Evolutionary conservation across 2,113 vertebrate species (phyloP).

Genomic region (Aspiorhynchus laticeps): DNA sequence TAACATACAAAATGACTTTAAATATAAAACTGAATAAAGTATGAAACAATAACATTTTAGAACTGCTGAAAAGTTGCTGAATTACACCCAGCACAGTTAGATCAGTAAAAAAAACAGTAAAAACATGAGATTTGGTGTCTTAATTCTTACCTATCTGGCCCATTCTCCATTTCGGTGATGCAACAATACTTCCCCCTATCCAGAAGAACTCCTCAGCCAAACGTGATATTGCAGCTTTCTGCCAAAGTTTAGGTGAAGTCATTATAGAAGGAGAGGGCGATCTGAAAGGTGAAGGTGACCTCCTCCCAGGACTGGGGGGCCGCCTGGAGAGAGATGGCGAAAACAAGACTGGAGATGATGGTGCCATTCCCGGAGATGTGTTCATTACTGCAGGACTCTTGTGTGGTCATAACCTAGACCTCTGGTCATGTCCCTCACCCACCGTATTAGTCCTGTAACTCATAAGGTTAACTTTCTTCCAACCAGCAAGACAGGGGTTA

Average conservation of each 20-base stretch:
- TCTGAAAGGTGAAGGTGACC: conserved; percentile 39
- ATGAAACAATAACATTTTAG: not conserved
- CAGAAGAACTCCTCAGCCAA: conserved; percentile 89
- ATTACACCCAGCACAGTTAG: not conserved
- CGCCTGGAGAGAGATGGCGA: conserved; percentile 45
- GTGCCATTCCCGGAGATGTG: conserved; percentile 63
- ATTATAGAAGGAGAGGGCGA: conserved; percentile 63
- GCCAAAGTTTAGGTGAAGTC: conserved; percentile 74
- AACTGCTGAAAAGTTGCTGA: not conserved
- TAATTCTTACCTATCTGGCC: conserved; percentile 84
- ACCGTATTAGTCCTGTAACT: not conserved
- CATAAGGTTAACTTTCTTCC: not conserved
- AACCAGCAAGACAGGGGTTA: conserved; percentile 24
- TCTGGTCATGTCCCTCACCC: conserved; percentile 25
- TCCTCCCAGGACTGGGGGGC: conserved; percentile 33
- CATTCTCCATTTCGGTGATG: conserved; percentile 82
- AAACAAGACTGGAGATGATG: conserved; percentile 63
- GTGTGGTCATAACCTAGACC: conserved; percentile 45
- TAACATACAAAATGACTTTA: not conserved
- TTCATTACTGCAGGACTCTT: conserved; percentile 68
- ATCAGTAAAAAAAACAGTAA: not conserved
- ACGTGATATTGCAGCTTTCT: conserved; percentile 79
- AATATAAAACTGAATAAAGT: not conserved
- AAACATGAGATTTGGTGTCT: not conserved
- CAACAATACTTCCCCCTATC: conserved; percentile 86